Evolutionary conservation across 1,140 invertebrate genomes (phyloP).

Genomic region (Penaeus chinensis): DNA sequence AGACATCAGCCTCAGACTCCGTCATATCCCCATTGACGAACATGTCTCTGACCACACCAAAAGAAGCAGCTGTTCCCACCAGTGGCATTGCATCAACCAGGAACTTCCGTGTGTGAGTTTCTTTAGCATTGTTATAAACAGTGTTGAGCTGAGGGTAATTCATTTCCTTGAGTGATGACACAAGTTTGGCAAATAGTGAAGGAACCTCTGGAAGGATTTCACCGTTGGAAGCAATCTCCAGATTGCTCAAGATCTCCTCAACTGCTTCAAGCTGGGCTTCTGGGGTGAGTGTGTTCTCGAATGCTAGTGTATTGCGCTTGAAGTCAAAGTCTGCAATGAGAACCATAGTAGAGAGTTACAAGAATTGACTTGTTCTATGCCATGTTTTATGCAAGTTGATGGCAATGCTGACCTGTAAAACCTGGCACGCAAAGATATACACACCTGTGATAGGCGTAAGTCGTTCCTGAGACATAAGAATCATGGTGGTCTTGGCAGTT

Average conservation of each 20-base stretch:
- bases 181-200: conserved; percentile 67
- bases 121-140: conserved; percentile 55
- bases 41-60: conserved; percentile 80
- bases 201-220: conserved; percentile 67
- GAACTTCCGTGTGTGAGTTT: conserved; percentile 71
- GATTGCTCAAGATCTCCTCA: conserved; percentile 19
- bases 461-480: conserved; percentile 3
- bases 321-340: conserved; percentile 30
- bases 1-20: conserved; percentile 74
- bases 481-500: conserved; percentile 51
- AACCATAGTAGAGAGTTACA: not conserved
- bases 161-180: conserved; percentile 65
- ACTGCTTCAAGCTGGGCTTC: conserved; percentile 30
- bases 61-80: conserved; percentile 79
- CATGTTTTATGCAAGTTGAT: no score
- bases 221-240: conserved; percentile 67
- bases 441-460: conserved; percentile 15
- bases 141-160: conserved; percentile 56
- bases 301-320: conserved; percentile 27
- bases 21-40: conserved; percentile 77
- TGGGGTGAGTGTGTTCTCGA: conserved; percentile 13
- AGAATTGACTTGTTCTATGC: no score
- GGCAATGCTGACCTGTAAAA: no score
- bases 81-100: conserved; percentile 83
- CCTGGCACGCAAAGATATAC: not conserved